These are phyloP conservation scores for Barnardius zonarius DNA, from an alignment of 2,113 vertebrate species.

Conservation along the genomic window DNA sequence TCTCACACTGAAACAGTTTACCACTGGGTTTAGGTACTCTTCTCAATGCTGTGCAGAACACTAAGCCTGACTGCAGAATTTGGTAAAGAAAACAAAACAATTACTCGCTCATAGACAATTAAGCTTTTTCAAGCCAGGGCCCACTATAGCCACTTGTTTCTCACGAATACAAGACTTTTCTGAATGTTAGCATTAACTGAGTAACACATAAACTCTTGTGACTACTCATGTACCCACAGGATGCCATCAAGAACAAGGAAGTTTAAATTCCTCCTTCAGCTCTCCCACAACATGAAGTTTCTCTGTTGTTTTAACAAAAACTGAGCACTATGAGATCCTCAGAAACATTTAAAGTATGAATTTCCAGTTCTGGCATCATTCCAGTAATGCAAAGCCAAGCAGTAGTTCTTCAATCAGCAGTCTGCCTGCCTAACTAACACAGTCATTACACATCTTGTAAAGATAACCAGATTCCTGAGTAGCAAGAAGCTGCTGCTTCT, in stretches of 20 bases:
- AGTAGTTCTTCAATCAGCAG: neutral
- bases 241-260: neutral
- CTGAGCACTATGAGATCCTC: neutral
- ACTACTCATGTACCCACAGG: neutral
- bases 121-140: neutral
- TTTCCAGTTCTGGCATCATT: neutral
- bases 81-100: neutral
- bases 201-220: neutral
- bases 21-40: neutral
- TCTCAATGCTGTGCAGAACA: neutral
- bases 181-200: neutral
- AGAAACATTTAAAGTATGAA: neutral
- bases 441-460: neutral
- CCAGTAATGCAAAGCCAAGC: neutral
- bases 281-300: neutral
- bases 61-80: neutral
- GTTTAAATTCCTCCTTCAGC: neutral
- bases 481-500: neutral
- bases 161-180: neutral
- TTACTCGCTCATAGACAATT: neutral
- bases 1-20: neutral
- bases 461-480: neutral
- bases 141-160: neutral
- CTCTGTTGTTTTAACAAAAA: neutral
- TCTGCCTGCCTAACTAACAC: neutral